These are phyloP conservation scores for Notocelia uddmanniana DNA, from an alignment of 2,888 invertebrate species.

Conservation along the genomic window DNA sequence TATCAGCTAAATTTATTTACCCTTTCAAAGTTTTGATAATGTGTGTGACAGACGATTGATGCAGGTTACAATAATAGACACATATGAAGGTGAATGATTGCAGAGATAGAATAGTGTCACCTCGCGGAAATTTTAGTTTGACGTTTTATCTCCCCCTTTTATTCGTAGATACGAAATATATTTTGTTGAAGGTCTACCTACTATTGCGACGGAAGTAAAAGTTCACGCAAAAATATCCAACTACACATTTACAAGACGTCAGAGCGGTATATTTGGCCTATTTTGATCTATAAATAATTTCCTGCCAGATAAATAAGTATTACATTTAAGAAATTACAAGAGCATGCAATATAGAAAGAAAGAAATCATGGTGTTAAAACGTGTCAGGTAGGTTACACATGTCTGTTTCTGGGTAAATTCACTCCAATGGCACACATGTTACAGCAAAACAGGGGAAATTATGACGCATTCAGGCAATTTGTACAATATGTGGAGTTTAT, in stretches of 20 bases:
- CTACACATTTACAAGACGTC: slow-evolving; percentile 16
- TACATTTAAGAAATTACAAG: background rate
- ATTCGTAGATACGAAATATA: slow-evolving; percentile 14
- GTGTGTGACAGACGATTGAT: slow-evolving; percentile 37
- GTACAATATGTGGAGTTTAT: slow-evolving; percentile 41
- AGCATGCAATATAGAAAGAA: background rate
- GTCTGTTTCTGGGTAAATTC: slow-evolving; percentile 11
- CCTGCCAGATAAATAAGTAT: background rate
- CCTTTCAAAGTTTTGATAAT: slow-evolving; percentile 22
- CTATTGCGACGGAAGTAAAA: background rate
- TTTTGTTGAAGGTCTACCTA: background rate
- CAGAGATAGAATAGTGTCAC: slow-evolving; percentile 32
- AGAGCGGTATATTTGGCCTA: slow-evolving; percentile 5
- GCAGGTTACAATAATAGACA: slow-evolving; percentile 36
- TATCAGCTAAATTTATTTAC: slow-evolving; percentile 23
- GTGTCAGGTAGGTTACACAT: background rate
- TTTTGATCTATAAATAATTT: background rate
- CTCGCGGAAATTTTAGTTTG: slow-evolving; percentile 24
- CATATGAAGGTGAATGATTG: slow-evolving; percentile 33
- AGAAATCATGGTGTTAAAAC: slow-evolving; percentile 1
- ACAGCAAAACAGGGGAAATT: slow-evolving; percentile 35
- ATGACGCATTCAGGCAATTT: slow-evolving; percentile 44
- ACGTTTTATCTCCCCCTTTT: slow-evolving; percentile 21
- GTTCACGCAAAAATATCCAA: slow-evolving; percentile 5
- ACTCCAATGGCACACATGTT: slow-evolving; percentile 33